Conservation (phyloP, 2,113 vertebrate genomes). For the Sander lucioperca region DNA sequence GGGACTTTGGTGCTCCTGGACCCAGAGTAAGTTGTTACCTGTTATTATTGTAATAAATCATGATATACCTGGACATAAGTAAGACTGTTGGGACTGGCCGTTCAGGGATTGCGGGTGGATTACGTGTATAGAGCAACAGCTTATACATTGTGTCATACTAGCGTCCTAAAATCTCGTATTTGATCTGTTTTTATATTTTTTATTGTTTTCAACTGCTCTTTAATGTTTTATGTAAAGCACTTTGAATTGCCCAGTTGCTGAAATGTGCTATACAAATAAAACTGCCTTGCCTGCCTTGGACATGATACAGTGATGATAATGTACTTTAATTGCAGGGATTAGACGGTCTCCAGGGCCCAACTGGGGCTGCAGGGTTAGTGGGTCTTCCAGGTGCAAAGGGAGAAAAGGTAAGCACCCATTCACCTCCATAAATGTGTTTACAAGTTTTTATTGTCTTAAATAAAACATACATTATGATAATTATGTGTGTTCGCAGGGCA, state of each 20-base stretch:
- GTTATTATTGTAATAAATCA: background rate
- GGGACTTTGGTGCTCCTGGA: conserved; percentile 78
- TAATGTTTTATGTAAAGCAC: too few relatives aligned
- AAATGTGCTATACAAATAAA: too few relatives aligned
- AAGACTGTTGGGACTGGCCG: too few relatives aligned
- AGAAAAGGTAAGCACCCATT: conserved; percentile 88
- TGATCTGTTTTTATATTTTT: too few relatives aligned
- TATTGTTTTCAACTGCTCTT: too few relatives aligned
- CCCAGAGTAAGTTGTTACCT: conserved; percentile 69
- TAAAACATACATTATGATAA: background rate
- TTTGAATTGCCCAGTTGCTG: too few relatives aligned
- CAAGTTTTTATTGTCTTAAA: background rate
- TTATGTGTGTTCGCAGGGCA: conserved; percentile 85
- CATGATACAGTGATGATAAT: conserved; percentile 4
- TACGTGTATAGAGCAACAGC: too few relatives aligned
- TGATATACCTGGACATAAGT: too few relatives aligned
- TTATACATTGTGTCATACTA: too few relatives aligned
- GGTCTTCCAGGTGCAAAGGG: conserved; percentile 95
- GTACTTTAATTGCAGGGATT: conserved; percentile 57
- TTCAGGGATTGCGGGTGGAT: too few relatives aligned
- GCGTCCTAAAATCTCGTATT: too few relatives aligned
- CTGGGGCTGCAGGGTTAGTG: conserved; percentile 87
- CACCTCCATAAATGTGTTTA: background rate
- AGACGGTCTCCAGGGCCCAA: conserved; percentile 74
- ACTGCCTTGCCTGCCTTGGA: background rate